Percentiles rank a stretch among this genome's conserved stretches.
Evolutionary conservation across 2,888 invertebrate genomes (phyloP).

Genomic region (Scelioninae gen. 1): DNA sequence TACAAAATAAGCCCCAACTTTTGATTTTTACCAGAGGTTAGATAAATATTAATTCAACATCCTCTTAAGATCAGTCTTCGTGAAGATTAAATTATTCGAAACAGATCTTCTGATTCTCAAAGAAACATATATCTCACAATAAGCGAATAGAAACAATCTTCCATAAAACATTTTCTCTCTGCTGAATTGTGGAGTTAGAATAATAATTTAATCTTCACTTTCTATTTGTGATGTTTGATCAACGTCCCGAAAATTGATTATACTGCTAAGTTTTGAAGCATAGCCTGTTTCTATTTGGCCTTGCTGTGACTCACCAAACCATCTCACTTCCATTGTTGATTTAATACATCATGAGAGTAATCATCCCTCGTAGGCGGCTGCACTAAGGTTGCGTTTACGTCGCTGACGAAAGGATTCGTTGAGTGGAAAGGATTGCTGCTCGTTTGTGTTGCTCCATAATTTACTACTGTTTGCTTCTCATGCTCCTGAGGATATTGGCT

Average conservation of each 20-base stretch:
- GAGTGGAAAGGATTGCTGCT: conserved; percentile 79
- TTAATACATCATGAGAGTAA: conserved; percentile 85
- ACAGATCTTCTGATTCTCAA: conserved; percentile 21
- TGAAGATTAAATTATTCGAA: conserved; percentile 25
- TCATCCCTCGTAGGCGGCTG: conserved; percentile 85
- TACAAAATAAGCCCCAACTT: too few species aligned
- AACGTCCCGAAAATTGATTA: conserved; percentile 33
- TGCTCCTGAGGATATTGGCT: conserved; percentile 72
- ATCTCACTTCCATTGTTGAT: conserved; percentile 82
- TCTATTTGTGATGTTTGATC: conserved; percentile 46
- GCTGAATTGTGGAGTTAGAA: not conserved
- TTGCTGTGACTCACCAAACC: conserved; percentile 5
- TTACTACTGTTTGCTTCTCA: conserved; percentile 77
- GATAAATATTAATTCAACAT: too few species aligned
- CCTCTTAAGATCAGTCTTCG: not conserved
- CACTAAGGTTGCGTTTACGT: conserved; percentile 79
- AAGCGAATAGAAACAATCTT: conserved; percentile 2
- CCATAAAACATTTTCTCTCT: not conserved
- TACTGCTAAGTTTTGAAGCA: conserved; percentile 44
- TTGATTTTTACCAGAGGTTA: too few species aligned
- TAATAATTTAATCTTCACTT: conserved; percentile 41
- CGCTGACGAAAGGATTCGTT: conserved; percentile 82
- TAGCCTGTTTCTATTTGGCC: conserved; percentile 37
- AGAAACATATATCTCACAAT: not conserved
- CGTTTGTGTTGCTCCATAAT: conserved; percentile 81